phyloP scores from a whole-genome alignment of 1,140 invertebrate species.

The Bradynema listronoti region DNA sequence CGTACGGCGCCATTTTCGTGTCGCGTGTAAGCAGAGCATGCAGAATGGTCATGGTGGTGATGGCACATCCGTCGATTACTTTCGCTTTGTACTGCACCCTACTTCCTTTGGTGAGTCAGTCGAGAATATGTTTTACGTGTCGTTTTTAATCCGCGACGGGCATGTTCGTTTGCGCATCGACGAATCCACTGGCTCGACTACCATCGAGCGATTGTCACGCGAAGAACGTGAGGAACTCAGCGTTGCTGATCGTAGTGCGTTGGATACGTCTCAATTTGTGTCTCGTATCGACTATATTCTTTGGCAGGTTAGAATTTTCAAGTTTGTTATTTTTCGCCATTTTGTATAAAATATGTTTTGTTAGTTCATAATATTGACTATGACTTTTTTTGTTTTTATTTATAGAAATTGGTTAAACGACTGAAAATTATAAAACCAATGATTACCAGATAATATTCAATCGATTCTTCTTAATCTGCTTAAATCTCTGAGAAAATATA shows the following conservation, averaged over 20 bases:
- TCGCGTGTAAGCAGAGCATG: conserved; percentile 13
- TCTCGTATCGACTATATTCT: not conserved
- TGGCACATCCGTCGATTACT: conserved; percentile 6
- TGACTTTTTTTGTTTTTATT: not conserved
- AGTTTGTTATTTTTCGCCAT: not conserved
- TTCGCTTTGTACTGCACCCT: conserved; percentile 23
- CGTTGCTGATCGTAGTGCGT: not conserved
- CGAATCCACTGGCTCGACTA: conserved; percentile 1
- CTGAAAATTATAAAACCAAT: not conserved
- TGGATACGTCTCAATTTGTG: not conserved
- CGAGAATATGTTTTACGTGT: conserved; percentile 28
- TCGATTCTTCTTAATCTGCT: too few relatives aligned
- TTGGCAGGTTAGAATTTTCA: not conserved
- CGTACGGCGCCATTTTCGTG: conserved; percentile 10
- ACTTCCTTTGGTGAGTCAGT: conserved; percentile 22
- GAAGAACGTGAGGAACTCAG: conserved; percentile 5
- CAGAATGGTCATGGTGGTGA: not conserved
- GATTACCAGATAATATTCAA: too few relatives aligned
- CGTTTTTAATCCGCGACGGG: conserved; percentile 21
- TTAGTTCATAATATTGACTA: not conserved
- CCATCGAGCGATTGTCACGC: not conserved
- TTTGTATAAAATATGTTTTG: not conserved
- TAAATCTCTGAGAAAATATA: not conserved
- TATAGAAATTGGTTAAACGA: not conserved
- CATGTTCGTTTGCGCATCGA: conserved; percentile 10